Percentiles rank a stretch among this genome's conserved stretches.
phyloP scores from a whole-genome alignment of 1,140 invertebrate species.

The Pseudobourletiella spinata region DNA sequence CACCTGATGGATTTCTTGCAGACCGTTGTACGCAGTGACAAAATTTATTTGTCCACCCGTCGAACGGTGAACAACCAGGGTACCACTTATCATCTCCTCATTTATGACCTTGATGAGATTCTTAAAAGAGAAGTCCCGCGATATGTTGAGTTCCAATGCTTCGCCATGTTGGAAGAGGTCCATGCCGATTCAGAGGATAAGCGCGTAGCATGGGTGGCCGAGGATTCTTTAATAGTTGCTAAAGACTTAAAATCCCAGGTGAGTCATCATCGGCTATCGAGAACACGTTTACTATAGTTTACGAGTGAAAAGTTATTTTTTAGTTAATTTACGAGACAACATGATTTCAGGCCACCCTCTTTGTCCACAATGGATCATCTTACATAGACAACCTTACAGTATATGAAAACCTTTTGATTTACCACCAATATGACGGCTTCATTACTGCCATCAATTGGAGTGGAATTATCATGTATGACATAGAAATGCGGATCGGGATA shows the following conservation, averaged over 20 bases:
- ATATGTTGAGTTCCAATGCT: neutral
- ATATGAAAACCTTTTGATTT: conserved; percentile 4
- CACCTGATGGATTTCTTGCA: too few species aligned
- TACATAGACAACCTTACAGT: conserved; percentile 18
- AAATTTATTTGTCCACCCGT: neutral
- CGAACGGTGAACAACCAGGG: neutral
- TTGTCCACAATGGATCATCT: neutral
- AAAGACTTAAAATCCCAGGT: conserved; percentile 3
- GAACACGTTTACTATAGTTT: neutral
- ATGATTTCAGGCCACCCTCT: conserved; percentile 8
- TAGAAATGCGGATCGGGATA: conserved; percentile 7
- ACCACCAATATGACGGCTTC: conserved; percentile 17
- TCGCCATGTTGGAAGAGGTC: conserved; percentile 13
- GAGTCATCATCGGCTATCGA: too few species aligned
- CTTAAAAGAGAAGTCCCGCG: neutral
- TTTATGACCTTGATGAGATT: conserved; percentile 3
- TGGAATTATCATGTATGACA: conserved; percentile 4
- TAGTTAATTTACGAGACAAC: neutral
- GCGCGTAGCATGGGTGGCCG: conserved; percentile 3
- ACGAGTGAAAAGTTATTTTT: too few species aligned
- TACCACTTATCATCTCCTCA: neutral
- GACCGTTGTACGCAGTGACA: neutral
- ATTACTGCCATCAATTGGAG: conserved; percentile 10
- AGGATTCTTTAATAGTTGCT: conserved; percentile 9
- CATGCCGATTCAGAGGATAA: neutral